phyloP scores from a whole-genome alignment of 2,113 vertebrate species.

The Gambusia holbrooki region DNA sequence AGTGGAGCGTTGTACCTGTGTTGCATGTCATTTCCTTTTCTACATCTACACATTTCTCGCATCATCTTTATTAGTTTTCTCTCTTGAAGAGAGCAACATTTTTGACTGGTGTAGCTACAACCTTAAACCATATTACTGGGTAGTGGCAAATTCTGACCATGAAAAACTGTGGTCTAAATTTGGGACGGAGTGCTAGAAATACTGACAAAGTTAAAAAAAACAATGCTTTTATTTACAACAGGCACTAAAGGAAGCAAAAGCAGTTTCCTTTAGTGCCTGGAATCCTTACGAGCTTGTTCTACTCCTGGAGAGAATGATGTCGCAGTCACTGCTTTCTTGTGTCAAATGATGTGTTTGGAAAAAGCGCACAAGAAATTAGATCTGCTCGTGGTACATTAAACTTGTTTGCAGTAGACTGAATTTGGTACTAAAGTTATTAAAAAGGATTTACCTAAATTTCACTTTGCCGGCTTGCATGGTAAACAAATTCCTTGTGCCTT shows the following conservation, averaged over 20 bases:
- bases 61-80: background rate
- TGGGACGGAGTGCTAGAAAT: background rate
- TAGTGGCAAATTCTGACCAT: background rate
- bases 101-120: background rate
- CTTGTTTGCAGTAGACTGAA: background rate
- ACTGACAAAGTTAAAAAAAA: background rate
- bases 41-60: background rate
- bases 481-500: background rate
- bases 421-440: background rate
- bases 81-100: background rate
- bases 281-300: no score
- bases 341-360: background rate
- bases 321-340: background rate
- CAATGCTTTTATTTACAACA: no score
- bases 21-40: constrained; percentile 9
- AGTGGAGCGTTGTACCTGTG: background rate
- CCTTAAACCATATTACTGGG: no score
- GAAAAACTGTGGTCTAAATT: background rate
- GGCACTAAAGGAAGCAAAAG: no score
- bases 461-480: background rate
- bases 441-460: background rate
- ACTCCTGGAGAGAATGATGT: background rate
- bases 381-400: background rate
- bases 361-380: no score
- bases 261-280: no score